These are phyloP conservation scores for Mimumesa dahlbomi DNA, from an alignment of 2,888 invertebrate genomes.

Conservation along the genomic window DNA sequence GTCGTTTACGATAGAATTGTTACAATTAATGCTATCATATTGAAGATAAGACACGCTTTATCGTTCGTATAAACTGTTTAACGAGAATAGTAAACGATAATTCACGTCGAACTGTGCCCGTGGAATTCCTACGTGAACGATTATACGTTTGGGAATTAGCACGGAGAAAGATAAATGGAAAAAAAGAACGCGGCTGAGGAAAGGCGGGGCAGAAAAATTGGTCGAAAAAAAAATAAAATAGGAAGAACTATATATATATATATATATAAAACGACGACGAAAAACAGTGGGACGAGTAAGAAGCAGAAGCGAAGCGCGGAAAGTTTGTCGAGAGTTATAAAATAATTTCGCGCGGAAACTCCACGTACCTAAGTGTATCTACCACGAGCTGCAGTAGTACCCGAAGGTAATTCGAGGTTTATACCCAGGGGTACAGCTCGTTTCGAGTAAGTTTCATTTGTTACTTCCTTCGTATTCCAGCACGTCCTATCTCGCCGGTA, in stretches of 20 bases:
- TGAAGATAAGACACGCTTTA: too few relatives aligned
- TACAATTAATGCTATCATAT: too few relatives aligned
- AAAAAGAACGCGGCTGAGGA: too few relatives aligned
- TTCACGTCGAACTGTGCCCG: too few relatives aligned
- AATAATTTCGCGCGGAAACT: slow-evolving; percentile 44
- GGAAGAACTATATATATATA: background rate
- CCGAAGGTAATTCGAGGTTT: slow-evolving; percentile 46
- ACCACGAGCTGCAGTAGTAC: slow-evolving; percentile 14
- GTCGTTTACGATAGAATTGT: too few relatives aligned
- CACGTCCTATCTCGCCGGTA: slow-evolving; percentile 13
- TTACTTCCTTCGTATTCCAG: slow-evolving; percentile 23
- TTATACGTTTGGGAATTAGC: too few relatives aligned
- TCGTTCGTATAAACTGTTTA: too few relatives aligned
- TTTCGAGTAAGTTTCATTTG: slow-evolving; percentile 25
- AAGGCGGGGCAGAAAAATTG: background rate
- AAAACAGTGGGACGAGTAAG: slow-evolving; percentile 7
- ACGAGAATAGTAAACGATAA: too few relatives aligned
- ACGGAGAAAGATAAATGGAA: too few relatives aligned
- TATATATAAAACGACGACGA: background rate
- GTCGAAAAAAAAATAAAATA: background rate
- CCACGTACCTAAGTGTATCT: slow-evolving; percentile 40
- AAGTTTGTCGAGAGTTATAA: slow-evolving; percentile 48
- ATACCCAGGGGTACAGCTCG: slow-evolving; percentile 36
- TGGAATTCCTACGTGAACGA: too few relatives aligned
- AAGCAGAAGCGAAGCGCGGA: slow-evolving; percentile 7